Conservation (phyloP, 2,888 invertebrate genomes). For the Nematopogon swammerdamellus region DNA sequence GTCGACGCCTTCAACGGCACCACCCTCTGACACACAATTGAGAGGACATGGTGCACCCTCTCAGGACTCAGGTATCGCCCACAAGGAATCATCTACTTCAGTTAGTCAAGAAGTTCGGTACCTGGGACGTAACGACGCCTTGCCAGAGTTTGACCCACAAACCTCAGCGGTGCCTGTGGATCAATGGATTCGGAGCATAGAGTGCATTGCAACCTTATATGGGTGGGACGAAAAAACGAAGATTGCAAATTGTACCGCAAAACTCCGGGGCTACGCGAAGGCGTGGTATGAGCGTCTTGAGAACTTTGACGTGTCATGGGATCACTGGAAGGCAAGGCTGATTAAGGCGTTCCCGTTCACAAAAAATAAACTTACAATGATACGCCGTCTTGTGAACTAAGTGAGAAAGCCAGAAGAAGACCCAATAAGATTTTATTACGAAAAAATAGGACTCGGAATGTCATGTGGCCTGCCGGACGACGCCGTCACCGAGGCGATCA, state of each 20-base stretch:
- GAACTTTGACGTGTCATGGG: slow-evolving; percentile 9
- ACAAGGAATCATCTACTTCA: no score
- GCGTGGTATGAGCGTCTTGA: slow-evolving; percentile 12
- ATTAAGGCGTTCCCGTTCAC: slow-evolving; percentile 10
- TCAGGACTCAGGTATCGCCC: no score
- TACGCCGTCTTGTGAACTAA: slow-evolving; percentile 8
- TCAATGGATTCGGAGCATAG: slow-evolving; percentile 13
- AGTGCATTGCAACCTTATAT: slow-evolving; percentile 11
- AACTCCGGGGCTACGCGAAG: slow-evolving; percentile 12
- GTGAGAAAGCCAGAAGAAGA: slow-evolving; percentile 8
- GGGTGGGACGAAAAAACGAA: slow-evolving; percentile 13
- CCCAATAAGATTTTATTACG: slow-evolving; percentile 9
- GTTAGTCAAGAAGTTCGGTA: neutral
- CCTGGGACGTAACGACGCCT: neutral
- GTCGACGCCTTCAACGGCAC: no score
- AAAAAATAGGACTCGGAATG: slow-evolving; percentile 11
- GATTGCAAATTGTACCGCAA: slow-evolving; percentile 12
- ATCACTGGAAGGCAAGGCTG: slow-evolving; percentile 8
- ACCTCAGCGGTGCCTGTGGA: slow-evolving; percentile 8
- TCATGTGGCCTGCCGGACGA: slow-evolving; percentile 7
- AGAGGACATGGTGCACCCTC: no score
- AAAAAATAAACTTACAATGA: slow-evolving; percentile 8
- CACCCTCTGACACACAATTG: no score
- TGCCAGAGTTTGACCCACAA: slow-evolving; percentile 5
- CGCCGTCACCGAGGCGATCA: slow-evolving; percentile 4